phyloP scores from a whole-genome alignment of 2,888 invertebrate species.

The Nomada flava region DNA sequence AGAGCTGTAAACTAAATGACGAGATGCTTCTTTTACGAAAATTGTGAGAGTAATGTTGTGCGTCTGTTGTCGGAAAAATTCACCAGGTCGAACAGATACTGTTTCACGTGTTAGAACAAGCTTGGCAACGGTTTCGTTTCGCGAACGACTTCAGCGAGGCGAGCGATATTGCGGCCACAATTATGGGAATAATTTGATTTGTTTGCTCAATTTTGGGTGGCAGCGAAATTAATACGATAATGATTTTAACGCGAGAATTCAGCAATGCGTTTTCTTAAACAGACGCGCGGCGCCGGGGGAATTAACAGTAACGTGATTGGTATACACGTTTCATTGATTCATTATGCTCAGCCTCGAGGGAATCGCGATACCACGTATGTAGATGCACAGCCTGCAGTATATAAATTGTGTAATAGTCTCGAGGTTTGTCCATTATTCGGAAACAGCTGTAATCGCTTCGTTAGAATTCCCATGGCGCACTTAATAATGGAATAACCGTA shows the following conservation, averaged over 20 bases:
- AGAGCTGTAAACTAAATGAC: neutral
- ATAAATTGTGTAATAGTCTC: conserved; percentile 22
- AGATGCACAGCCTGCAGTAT: neutral
- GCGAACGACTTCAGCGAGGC: too few relatives aligned
- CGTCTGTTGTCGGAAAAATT: neutral
- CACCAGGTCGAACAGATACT: too few relatives aligned
- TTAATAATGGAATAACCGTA: conserved; percentile 17
- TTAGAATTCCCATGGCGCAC: conserved; percentile 3
- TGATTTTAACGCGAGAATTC: neutral
- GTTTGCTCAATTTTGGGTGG: neutral
- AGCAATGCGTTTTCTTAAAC: conserved; percentile 2
- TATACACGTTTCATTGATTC: conserved; percentile 11
- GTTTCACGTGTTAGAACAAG: too few relatives aligned
- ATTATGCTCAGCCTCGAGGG: conserved; percentile 4
- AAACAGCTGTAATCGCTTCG: conserved; percentile 1
- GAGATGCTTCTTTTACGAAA: conserved; percentile 2
- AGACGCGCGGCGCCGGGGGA: neutral
- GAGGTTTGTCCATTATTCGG: neutral
- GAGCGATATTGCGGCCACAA: too few relatives aligned
- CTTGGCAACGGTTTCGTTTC: too few relatives aligned
- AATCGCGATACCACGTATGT: neutral
- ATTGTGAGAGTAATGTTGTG: neutral
- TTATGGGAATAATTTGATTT: neutral
- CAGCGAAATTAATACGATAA: neutral
- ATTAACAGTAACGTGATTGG: conserved; percentile 10